These are phyloP conservation scores for Hydroisotoma schaefferi DNA, from an alignment of 2,888 invertebrate genomes.

Conservation along the genomic window DNA sequence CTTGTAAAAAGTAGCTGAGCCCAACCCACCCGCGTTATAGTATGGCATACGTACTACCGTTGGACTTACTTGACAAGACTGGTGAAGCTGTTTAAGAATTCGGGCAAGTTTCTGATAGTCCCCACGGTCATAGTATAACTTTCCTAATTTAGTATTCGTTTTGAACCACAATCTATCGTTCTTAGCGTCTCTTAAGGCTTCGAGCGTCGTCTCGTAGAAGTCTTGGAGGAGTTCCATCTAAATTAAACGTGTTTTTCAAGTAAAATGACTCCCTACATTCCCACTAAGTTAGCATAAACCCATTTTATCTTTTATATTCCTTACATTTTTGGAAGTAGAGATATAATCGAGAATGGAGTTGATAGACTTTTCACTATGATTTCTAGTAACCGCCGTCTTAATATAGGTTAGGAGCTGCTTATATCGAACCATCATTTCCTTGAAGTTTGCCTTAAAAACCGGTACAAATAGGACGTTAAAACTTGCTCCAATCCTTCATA, in stretches of 20 bases:
- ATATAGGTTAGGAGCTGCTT: conserved; percentile 96
- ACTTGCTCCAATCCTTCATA: too few species aligned
- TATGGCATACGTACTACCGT: conserved; percentile 1
- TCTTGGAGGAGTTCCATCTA: conserved; percentile 97
- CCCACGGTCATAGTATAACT: conserved; percentile 92
- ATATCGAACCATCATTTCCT: conserved; percentile 93
- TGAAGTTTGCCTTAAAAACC: conserved; percentile 72
- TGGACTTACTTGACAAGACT: conserved; percentile 80
- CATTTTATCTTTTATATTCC: conserved; percentile 48
- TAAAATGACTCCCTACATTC: background rate
- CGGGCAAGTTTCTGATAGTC: conserved; percentile 92
- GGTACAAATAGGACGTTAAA: conserved; percentile 2
- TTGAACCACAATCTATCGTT: conserved; percentile 99
- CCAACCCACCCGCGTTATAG: background rate
- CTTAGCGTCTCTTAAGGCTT: conserved; percentile 93
- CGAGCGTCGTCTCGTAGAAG: conserved; percentile 95
- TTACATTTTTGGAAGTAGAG: conserved; percentile 96
- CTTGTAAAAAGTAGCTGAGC: background rate
- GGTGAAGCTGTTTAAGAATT: conserved; percentile 94
- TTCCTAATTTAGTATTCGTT: conserved; percentile 97
- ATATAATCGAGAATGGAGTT: conserved; percentile 99
- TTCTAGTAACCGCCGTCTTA: conserved; percentile 97
- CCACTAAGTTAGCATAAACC: background rate
- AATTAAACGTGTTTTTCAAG: conserved; percentile 22
- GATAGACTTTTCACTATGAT: conserved; percentile 99